Base-by-base conservation (phyloP, 2,113 vertebrate genomes). In the Caranx ignobilis region DNA sequence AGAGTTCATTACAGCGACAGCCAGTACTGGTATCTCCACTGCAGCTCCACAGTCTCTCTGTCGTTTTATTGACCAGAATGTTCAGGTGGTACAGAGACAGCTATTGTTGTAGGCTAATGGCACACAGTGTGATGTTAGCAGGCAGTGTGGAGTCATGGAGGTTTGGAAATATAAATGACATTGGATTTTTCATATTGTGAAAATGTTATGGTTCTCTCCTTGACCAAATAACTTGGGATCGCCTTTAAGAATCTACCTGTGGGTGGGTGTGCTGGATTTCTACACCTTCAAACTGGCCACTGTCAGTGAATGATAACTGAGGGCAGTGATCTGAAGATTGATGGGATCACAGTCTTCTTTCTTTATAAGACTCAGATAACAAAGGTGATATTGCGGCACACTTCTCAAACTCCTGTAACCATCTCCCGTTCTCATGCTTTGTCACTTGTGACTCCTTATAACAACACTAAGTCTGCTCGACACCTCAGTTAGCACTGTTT, bases 1-100 rank as follows among this genome's bases (percentile, higher is more conserved):
- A 87, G 88, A 88, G 90, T 90, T 89, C 85, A 90, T 92, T 92
- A 85, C 83, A 90, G 82, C 88, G 75, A 52, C 84, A 88, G 84
- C 75, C 77, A 75, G 86, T 89, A 69, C 71, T 76, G 85, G 85
- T 77, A 79, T 89, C 89, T 88, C 78, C 72, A 73, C 74, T 71
- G 81, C 74, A 69, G 66, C 77, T 77, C 80, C 59, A 60, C 80
- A 63, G 75, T 81, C 57, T 75, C 81, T 85, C 75, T 83, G 65
- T 74, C 63, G 79, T 81, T 81, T 84, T 87, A 92, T 91, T 91
- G 89, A 91, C 86, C 86, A 55, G 12, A 50, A 54, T 71, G 80
- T 84, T 88, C 87, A 91, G 89, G 87, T 89, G 87, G 71, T 76
- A 50, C 72, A 81, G 62, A 70, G 73, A 56, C 31, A 1, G 71